phyloP scores from a whole-genome alignment of 1,140 invertebrate genomes.

The Nephila pilipes region DNA sequence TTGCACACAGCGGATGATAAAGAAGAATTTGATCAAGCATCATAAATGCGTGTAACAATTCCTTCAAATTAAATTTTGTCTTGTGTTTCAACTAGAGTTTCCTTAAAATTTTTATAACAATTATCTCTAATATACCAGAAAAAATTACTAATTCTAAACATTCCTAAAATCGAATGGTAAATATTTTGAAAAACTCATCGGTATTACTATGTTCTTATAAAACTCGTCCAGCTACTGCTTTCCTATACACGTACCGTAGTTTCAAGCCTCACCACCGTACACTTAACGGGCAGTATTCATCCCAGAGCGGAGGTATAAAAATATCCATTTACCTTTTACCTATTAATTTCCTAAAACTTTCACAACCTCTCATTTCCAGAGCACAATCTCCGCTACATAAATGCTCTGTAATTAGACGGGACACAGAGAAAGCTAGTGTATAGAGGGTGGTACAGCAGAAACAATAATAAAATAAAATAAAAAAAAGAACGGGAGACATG shows the following conservation, averaged over 20 bases:
- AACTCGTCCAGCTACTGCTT: neutral
- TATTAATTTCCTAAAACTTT: constrained; percentile 49
- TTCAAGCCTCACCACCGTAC: constrained; percentile 10
- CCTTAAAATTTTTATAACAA: too few species aligned
- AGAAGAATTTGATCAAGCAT: too few species aligned
- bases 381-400: constrained; percentile 32
- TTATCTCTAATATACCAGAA: too few species aligned
- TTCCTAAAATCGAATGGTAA: too few species aligned
- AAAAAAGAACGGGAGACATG: neutral
- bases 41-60: too few species aligned
- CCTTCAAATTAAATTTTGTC: too few species aligned
- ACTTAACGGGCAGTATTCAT: constrained; percentile 29
- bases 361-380: constrained; percentile 47
- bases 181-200: too few species aligned
- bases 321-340: constrained; percentile 41
- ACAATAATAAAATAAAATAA: constrained; percentile 3
- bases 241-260: neutral
- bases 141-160: too few species aligned
- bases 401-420: constrained; percentile 43
- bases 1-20: too few species aligned
- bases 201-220: neutral
- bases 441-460: neutral
- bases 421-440: too few species aligned
- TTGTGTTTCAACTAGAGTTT: too few species aligned
- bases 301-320: constrained; percentile 11